Base-by-base conservation (phyloP, 2,797 vertebrate genomes). In the Molossus molossus region DNA sequence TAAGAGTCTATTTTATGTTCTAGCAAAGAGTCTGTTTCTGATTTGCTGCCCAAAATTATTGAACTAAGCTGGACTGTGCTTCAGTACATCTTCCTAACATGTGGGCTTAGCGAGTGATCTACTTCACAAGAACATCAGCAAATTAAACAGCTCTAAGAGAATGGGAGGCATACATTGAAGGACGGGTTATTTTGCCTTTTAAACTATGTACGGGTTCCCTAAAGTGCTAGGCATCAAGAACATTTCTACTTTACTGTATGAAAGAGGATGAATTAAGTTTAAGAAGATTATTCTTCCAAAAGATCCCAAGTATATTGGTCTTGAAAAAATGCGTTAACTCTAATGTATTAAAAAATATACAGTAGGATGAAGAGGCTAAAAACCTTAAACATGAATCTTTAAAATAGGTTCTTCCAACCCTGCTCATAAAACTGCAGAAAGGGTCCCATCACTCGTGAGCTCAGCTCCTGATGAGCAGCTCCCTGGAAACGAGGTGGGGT, bases 21-120 rank as follows among this genome's bases (percentile, higher is more conserved):
- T 84, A 88, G 79, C 76, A 72, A 92, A 65, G 12, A 94, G 80
- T 73, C 79, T 94, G 73, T 94, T 97, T 95, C 85, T 97, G 91
- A 93, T 94, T 95, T 90, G 75, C 53, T 95, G 87, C 18, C 67
- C 12, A 77, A 95, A 94, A 84, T 97, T 85, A 97, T 92, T 97
- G 95, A 94, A 96, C 96, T 95, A 95, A 84, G 92, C 55, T 67
- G 92, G 33, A 64, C 79, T 94, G 90, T 75, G 90, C 87, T 96
- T 94, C 93, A 91, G 62, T 92, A 76, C 57, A 45, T 89, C 58
- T 76, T 57, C 25, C 18, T 72, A 97, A 96, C 95, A 91, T 73
- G 29, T 73, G 8, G 79, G 94, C 83, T 94, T 94, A 92, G 48
- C 82, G 91, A 81, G 60, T 69, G 40, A 95, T 83, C 67, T 91